Percentiles rank a stretch among this genome's conserved stretches.
These are phyloP conservation scores for Epizoanthus ramosus DNA, from an alignment of 92 coral and sea anemone species.

Conservation along the genomic window DNA sequence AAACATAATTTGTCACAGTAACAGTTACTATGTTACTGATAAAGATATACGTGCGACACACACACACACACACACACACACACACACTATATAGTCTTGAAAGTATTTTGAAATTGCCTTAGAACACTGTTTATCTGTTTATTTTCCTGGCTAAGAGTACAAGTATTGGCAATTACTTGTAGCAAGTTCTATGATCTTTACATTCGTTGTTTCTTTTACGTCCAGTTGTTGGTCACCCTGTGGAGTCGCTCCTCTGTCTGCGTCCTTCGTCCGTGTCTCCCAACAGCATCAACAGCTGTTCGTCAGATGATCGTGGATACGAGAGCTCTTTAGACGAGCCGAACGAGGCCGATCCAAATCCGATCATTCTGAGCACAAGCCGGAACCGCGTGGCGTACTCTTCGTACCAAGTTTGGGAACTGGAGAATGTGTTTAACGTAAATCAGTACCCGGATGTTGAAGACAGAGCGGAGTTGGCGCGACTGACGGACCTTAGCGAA, in stretches of 20 bases:
- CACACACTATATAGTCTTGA: no score
- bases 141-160: neutral
- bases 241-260: neutral
- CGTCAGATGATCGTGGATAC: conserved; percentile 43
- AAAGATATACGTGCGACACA: no score
- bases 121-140: neutral
- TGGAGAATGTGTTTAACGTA: conserved; percentile 35
- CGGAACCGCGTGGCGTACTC: conserved; percentile 43
- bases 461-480: conserved; percentile 30
- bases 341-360: conserved; percentile 24
- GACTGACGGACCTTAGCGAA: conserved; percentile 13
- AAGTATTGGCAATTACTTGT: no score
- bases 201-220: neutral
- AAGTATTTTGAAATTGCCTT: no score
- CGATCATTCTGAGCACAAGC: conserved; percentile 31
- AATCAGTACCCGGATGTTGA: conserved; percentile 44
- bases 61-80: no score
- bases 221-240: neutral
- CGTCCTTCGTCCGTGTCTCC: conserved; percentile 31
- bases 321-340: conserved; percentile 36
- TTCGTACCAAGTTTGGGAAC: conserved; percentile 38
- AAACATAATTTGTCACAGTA: neutral
- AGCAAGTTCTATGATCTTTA: neutral
- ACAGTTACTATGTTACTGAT: neutral
- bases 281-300: conserved; percentile 25